Conservation (phyloP, 2,113 vertebrate species). For the Maccullochella peelii region DNA sequence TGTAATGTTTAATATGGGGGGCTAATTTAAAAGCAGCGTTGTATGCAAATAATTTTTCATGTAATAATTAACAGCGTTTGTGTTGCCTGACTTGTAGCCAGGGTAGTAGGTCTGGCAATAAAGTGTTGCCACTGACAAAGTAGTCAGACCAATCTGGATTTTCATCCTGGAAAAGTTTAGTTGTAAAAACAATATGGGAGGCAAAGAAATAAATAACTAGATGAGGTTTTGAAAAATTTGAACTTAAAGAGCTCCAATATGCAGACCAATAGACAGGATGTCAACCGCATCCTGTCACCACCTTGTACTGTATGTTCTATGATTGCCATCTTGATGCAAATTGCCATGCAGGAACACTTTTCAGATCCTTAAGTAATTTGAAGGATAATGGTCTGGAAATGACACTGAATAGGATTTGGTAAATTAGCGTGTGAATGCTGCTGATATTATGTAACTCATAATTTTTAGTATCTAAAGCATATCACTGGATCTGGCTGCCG, state of each 20-base stretch:
- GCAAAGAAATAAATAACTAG: not conserved
- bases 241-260: too few species aligned
- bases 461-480: slow-evolving; percentile 19
- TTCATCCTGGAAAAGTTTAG: not conserved
- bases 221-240: not conserved
- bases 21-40: not conserved
- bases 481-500: not conserved
- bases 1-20: not conserved
- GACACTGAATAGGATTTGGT: slow-evolving; percentile 5
- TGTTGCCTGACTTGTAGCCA: not conserved
- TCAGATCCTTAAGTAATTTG: slow-evolving; percentile 16
- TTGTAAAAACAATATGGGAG: not conserved
- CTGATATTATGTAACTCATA: slow-evolving; percentile 3
- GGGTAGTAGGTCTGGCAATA: too few species aligned
- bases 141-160: not conserved
- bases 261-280: not conserved
- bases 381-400: slow-evolving; percentile 29
- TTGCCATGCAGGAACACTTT: not conserved
- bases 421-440: not conserved
- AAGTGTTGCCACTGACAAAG: slow-evolving; percentile 5
- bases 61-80: not conserved
- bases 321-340: slow-evolving; percentile 10
- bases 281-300: not conserved
- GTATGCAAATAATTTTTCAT: slow-evolving; percentile 13
- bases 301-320: not conserved